These are phyloP conservation scores for Ypsolopha sequella DNA, from an alignment of 2,888 invertebrate species.

Conservation along the genomic window DNA sequence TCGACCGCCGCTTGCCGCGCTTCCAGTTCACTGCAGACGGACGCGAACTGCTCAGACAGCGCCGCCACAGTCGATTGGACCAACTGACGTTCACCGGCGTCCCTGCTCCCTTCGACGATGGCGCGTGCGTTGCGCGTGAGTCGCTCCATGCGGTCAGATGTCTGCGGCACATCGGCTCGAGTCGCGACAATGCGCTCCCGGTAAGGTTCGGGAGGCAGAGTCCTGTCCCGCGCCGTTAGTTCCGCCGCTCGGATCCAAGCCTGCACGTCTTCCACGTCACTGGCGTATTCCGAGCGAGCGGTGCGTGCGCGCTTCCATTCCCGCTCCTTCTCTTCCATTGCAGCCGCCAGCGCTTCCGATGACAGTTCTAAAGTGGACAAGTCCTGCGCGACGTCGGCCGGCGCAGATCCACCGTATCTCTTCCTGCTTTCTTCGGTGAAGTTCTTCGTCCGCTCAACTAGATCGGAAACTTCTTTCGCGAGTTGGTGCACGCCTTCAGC, in stretches of 20 bases:
- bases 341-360: conserved; percentile 81
- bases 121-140: conserved; percentile 82
- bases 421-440: conserved; percentile 72
- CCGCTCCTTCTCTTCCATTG: conserved; percentile 89
- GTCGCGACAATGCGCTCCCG: conserved; percentile 83
- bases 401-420: conserved; percentile 74
- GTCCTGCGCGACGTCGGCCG: conserved; percentile 85
- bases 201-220: conserved; percentile 80
- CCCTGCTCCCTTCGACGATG: conserved; percentile 84
- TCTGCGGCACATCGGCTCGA: conserved; percentile 78
- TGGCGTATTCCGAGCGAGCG: conserved; percentile 82
- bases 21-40: conserved; percentile 83
- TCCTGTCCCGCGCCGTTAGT: conserved; percentile 84
- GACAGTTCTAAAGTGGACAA: conserved; percentile 85
- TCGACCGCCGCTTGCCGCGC: conserved; percentile 87
- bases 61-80: conserved; percentile 82
- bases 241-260: conserved; percentile 89
- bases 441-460: conserved; percentile 68
- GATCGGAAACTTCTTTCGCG: conserved; percentile 67
- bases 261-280: conserved; percentile 84
- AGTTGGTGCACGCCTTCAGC: conserved; percentile 71
- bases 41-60: conserved; percentile 82
- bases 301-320: conserved; percentile 90
- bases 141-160: conserved; percentile 82
- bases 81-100: conserved; percentile 80